These are phyloP conservation scores for Drosophila ficusphila DNA, from an alignment of 1,140 invertebrate species.

Conservation along the genomic window DNA sequence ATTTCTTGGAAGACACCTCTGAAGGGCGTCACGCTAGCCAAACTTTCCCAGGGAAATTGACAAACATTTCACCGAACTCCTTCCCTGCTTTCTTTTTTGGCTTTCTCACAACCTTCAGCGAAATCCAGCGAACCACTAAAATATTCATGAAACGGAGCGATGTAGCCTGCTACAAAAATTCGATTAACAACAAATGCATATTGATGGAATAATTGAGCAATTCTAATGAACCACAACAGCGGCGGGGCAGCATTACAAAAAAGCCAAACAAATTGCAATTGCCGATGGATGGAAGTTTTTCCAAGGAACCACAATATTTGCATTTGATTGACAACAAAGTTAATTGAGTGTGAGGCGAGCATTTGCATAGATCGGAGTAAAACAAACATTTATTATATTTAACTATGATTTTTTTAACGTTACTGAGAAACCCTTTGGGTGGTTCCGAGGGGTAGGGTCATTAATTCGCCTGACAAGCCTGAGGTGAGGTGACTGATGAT, in stretches of 20 bases:
- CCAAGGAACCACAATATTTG: conserved; percentile 72
- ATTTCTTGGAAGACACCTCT: conserved; percentile 9
- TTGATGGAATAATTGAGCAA: conserved; percentile 83
- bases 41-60: conserved; percentile 69
- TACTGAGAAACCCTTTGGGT: conserved; percentile 23
- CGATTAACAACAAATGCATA: conserved; percentile 80
- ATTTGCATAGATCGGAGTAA: conserved; percentile 62
- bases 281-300: conserved; percentile 13
- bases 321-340: conserved; percentile 82
- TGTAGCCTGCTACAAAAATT: conserved; percentile 49
- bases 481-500: conserved; percentile 62
- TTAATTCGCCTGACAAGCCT: conserved; percentile 59
- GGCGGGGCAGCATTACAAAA: conserved; percentile 29
- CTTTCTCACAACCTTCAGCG: conserved; percentile 12
- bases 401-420: conserved; percentile 57
- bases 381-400: conserved; percentile 79
- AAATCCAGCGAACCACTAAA: conserved; percentile 51
- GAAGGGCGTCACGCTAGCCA: conserved; percentile 56
- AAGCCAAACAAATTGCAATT: conserved; percentile 66
- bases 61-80: conserved; percentile 10
- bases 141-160: conserved; percentile 69
- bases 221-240: conserved; percentile 76
- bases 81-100: conserved; percentile 14
- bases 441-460: conserved; percentile 34
- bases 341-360: conserved; percentile 70